Evolutionary conservation across 2,113 vertebrate species (phyloP), one percentile per base, ranked within the genome.

Genomic region (Lathamus discolor): DNA sequence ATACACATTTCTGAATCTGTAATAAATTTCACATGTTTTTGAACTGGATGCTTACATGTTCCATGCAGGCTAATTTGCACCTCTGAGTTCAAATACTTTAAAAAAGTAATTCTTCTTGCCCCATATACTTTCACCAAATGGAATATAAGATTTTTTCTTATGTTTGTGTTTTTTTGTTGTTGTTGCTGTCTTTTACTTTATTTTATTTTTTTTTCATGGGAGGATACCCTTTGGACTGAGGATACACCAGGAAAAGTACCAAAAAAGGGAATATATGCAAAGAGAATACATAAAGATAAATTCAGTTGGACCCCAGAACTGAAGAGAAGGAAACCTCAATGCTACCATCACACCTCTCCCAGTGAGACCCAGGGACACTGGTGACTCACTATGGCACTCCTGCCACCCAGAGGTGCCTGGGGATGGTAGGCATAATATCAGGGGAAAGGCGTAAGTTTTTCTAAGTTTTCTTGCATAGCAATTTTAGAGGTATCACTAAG

Each of bases 321-420:
- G 29, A 84, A 11, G 39, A 78, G 27, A 20, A 81, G 77, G 11
- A 66, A 5, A 52, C 10, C 6, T 44, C 18, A 76, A 7, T 3
- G 41, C 3, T 25, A 48, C 6, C 25, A 55, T 62, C 15, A 29
- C 10, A 74, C 19, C 4, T 9, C 3, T 75, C 24, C 7, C 48
- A 49, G 18, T 39, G 39, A 95, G 31, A 70, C 15, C 3, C 57
- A 19, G 19, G 10, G 7, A 66, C 22, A 55, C 12, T 19, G 6
- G 1, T 33, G 31, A 44, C 9, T 25, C 11, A 33, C 11, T 41
- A 14, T 1, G 3, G 3, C 8, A 55, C 2, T 62, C n/a, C 8
- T 64, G 19, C 14, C 16, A 39, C 3, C 3, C 13, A 13, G 28
- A 88, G 6, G 22, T 7, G 2, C 29, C 41, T 67, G 20, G 15